Evolutionary conservation across 2,113 vertebrate genomes (phyloP).

Genomic region (Phyllopteryx taeniolatus): DNA sequence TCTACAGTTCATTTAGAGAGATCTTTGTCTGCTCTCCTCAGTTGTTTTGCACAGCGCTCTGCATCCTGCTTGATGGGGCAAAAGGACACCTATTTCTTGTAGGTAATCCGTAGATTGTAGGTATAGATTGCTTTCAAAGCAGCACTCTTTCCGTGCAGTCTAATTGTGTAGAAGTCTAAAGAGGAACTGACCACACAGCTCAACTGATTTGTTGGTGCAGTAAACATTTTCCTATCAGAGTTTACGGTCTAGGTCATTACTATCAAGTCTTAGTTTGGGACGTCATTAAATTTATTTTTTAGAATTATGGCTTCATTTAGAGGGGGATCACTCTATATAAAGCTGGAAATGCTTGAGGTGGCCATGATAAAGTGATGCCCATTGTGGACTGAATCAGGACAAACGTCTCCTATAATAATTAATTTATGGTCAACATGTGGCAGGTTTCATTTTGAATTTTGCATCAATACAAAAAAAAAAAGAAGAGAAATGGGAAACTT

Average conservation of each 20-base stretch:
- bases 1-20: not conserved
- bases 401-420: not conserved
- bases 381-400: not conserved
- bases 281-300: not conserved
- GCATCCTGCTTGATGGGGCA: too few species aligned
- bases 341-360: not conserved
- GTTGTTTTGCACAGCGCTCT: too few species aligned
- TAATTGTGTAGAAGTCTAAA: not conserved
- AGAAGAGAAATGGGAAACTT: too few species aligned
- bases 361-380: not conserved
- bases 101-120: not conserved
- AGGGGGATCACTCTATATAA: not conserved
- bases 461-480: too few species aligned
- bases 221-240: conserved; percentile 10
- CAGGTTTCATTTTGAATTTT: too few species aligned
- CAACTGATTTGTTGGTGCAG: conserved; percentile 8
- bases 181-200: not conserved
- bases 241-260: conserved; percentile 5
- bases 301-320: not conserved
- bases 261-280: not conserved
- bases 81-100: not conserved
- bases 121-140: not conserved
- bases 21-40: not conserved
- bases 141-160: not conserved
- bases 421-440: too few species aligned